Evolutionary conservation across 2,797 vertebrate species (phyloP).

Genomic region (Benthosema pterotum): DNA sequence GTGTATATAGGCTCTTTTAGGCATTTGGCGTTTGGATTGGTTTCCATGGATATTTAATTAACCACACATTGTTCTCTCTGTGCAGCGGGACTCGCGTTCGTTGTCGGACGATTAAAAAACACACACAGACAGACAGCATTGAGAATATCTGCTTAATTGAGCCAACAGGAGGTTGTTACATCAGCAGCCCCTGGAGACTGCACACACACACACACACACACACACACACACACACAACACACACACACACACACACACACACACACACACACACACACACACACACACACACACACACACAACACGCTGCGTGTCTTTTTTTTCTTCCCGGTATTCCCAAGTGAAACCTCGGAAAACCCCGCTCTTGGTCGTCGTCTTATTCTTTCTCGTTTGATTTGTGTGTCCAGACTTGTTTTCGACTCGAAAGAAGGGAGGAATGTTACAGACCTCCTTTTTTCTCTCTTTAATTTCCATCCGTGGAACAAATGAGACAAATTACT

Average conservation of each 20-base stretch:
- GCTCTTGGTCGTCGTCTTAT: not conserved
- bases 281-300: no score
- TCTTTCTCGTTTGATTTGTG: conserved; percentile 4
- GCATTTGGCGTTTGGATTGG: conserved; percentile 7
- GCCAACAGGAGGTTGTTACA: conserved; percentile 29
- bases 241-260: no score
- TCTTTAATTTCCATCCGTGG: conserved; percentile 73
- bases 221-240: no score
- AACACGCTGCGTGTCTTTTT: conserved; percentile 46
- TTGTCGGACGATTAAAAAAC: conserved; percentile 17
- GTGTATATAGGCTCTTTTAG: not conserved
- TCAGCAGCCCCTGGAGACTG: conserved; percentile 21
- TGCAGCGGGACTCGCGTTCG: conserved; percentile 14
- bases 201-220: no score
- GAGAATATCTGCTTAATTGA: conserved; percentile 15
- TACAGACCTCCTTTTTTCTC: conserved; percentile 41
- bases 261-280: no score
- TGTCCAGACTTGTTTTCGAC: conserved; percentile 62
- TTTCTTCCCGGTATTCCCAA: conserved; percentile 48
- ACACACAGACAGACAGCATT: conserved; percentile 1
- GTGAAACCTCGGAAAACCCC: conserved; percentile 59
- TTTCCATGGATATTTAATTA: conserved; percentile 19
- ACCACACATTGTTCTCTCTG: conserved; percentile 17
- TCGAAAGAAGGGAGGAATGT: conserved; percentile 63
- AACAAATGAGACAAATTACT: conserved; percentile 73